A percentile compares a stretch with the other conserved stretches of the same genome.
phyloP scores from a whole-genome alignment of 2,888 invertebrate genomes.

The Perithous albicinctus region DNA sequence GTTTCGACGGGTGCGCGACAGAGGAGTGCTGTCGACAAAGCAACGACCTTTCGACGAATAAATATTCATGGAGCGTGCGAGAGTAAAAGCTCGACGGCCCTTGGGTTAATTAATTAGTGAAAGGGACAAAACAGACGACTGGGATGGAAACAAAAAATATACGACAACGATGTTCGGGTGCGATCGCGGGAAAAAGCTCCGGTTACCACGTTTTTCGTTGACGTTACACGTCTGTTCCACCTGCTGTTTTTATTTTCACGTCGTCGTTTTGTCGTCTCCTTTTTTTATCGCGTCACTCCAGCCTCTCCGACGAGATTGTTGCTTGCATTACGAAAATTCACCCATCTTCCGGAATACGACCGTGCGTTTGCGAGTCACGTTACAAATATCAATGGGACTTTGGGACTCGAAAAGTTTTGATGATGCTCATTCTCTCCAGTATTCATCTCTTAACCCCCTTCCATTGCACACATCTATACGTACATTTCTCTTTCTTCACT shows the following conservation, averaged over 20 bases:
- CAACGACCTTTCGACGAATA: slow-evolving; percentile 39
- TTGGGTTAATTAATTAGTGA: slow-evolving; percentile 62
- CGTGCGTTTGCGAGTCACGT: slow-evolving; percentile 40
- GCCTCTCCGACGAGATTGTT: slow-evolving; percentile 4
- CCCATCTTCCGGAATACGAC: slow-evolving; percentile 31
- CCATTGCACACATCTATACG: not conserved
- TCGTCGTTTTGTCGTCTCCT: not conserved
- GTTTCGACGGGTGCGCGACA: slow-evolving; percentile 21
- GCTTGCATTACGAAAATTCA: slow-evolving; percentile 23
- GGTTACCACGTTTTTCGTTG: slow-evolving; percentile 18
- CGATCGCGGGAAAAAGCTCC: slow-evolving; percentile 24
- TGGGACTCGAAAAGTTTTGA: slow-evolving; percentile 25
- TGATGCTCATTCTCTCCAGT: slow-evolving; percentile 9
- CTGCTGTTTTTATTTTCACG: slow-evolving; percentile 5
- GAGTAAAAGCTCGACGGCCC: slow-evolving; percentile 38
- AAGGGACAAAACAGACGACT: slow-evolving; percentile 30
- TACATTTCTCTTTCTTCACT: slow-evolving; percentile 23
- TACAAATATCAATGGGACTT: slow-evolving; percentile 49
- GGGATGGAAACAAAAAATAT: slow-evolving; percentile 17
- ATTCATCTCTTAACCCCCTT: not conserved
- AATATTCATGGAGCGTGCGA: slow-evolving; percentile 58
- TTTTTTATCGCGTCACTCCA: slow-evolving; percentile 24
- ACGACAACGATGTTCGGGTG: slow-evolving; percentile 1
- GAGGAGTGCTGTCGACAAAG: slow-evolving; percentile 39
- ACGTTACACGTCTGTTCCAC: slow-evolving; percentile 32